Conservation (phyloP, 2,113 vertebrate species). For the western clawed frog (Xenopus tropicalis) region UCB_Xtro_10.0 CM004444.2:137411001-137411500, state of each 20-base stretch:
- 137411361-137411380: slow-evolving; percentile 22
- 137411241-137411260: too few relatives aligned
- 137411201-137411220: too few relatives aligned
- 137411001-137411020: too few relatives aligned
- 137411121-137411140: slow-evolving; percentile 11
- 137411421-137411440: slow-evolving; percentile 21
- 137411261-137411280: too few relatives aligned
- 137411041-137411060: too few relatives aligned
- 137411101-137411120: background rate
- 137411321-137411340: slow-evolving; percentile 14
- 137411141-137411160: slow-evolving; percentile 35
- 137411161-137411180: slow-evolving; percentile 21
- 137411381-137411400: slow-evolving; percentile 28
- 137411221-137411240: too few relatives aligned
- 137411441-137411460: slow-evolving; percentile 15
- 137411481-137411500: slow-evolving; percentile 38
- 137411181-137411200: slow-evolving; percentile 13
- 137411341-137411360: slow-evolving; percentile 6
- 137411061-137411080: too few relatives aligned
- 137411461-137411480: slow-evolving; percentile 43
- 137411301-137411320: background rate
- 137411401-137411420: slow-evolving; percentile 5
- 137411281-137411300: background rate
- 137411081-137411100: too few relatives aligned
- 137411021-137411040: too few relatives aligned